phyloP scores from a whole-genome alignment of 2,113 vertebrate genomes.

The Chaenocephalus aceratus region DNA sequence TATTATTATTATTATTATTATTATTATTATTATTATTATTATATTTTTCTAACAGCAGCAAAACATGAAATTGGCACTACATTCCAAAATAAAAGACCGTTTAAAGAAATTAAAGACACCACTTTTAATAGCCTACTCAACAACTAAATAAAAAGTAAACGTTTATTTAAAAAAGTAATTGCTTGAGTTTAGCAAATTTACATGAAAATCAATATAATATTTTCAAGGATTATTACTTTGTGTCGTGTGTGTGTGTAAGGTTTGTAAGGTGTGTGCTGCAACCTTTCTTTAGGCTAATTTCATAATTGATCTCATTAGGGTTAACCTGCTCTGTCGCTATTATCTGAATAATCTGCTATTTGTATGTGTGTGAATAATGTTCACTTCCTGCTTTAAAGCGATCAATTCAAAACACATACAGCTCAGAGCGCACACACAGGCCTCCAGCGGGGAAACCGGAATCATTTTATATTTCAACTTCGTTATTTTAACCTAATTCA shows the following conservation, averaged over 20 bases:
- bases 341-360: slow-evolving; percentile 75
- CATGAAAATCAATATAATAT: not conserved
- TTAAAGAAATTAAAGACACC: not conserved
- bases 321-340: slow-evolving; percentile 63
- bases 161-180: not conserved
- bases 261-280: slow-evolving; percentile 2
- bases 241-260: not conserved
- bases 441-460: not conserved
- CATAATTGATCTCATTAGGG: slow-evolving; percentile 72
- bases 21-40: not conserved
- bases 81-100: not conserved
- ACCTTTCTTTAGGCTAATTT: slow-evolving; percentile 59
- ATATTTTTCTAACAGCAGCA: not conserved
- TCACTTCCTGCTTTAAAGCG: slow-evolving; percentile 22
- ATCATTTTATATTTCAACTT: not conserved
- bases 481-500: not conserved
- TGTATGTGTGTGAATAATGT: slow-evolving; percentile 38
- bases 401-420: not conserved
- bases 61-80: not conserved
- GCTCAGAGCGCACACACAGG: not conserved
- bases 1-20: slow-evolving; percentile 11
- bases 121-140: not conserved
- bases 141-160: not conserved
- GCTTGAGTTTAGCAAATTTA: not conserved
- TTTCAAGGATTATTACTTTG: not conserved